phyloP scores from a whole-genome alignment of 2,888 invertebrate genomes.

The Ennomos erosarius region DNA sequence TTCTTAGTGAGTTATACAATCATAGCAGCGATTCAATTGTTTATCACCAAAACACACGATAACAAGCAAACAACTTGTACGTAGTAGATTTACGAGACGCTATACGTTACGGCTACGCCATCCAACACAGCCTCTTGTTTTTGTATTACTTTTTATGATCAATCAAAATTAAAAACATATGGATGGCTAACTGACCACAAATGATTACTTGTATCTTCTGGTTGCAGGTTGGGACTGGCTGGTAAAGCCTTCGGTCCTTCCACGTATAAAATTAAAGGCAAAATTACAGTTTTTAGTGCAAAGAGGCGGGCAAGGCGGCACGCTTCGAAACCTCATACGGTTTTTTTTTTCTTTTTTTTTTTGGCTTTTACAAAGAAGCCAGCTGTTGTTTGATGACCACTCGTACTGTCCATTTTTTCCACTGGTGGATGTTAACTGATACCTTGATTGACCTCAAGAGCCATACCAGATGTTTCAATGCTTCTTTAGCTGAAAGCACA shows the following conservation, averaged over 20 bases:
- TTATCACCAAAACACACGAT: too few relatives aligned
- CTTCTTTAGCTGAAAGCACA: background rate
- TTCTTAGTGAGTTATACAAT: too few relatives aligned
- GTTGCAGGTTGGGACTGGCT: constrained; percentile 22
- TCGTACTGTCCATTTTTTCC: constrained; percentile 65
- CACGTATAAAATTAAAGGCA: constrained; percentile 43
- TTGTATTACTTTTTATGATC: constrained; percentile 12
- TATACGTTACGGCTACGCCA: too few relatives aligned
- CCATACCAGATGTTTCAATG: constrained; percentile 27
- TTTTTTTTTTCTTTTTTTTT: constrained; percentile 60
- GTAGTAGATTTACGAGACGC: too few relatives aligned
- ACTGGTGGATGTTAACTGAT: constrained; percentile 63
- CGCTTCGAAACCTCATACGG: constrained; percentile 70
- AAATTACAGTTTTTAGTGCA: constrained; percentile 62
- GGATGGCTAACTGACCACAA: constrained; percentile 55
- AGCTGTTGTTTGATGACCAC: constrained; percentile 82
- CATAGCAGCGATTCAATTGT: too few relatives aligned
- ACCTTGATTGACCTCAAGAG: constrained; percentile 60
- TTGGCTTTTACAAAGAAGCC: constrained; percentile 50
- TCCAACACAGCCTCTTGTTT: too few relatives aligned
- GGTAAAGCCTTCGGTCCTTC: constrained; percentile 42
- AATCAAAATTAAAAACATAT: constrained; percentile 51
- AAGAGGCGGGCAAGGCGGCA: constrained; percentile 77
- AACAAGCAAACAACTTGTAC: too few relatives aligned
- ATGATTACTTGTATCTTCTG: constrained; percentile 16